Percentiles rank a stretch among this genome's conserved stretches.
Conservation (phyloP, 2,888 invertebrate species). For the Aricia artaxerxes region DNA sequence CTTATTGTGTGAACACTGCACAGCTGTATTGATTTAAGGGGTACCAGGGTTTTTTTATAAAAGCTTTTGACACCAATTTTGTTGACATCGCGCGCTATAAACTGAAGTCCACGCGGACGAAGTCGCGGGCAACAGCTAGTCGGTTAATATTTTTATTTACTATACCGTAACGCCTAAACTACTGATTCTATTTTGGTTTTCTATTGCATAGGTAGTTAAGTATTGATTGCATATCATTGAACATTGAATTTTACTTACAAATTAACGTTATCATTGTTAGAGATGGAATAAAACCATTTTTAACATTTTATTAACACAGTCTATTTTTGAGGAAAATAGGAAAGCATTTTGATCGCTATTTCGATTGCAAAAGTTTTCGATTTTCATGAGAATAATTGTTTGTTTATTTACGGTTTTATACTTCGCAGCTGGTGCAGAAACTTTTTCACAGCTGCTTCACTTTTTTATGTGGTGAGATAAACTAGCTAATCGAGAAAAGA, state of each 20-base stretch:
- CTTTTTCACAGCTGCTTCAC: neutral
- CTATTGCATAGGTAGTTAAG: too few relatives aligned
- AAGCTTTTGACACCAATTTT: too few relatives aligned
- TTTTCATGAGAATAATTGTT: neutral
- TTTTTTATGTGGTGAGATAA: neutral
- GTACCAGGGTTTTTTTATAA: too few relatives aligned
- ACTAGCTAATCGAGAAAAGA: neutral
- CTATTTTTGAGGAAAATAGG: neutral
- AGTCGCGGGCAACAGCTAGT: too few relatives aligned
- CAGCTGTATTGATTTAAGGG: too few relatives aligned
- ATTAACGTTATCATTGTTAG: neutral
- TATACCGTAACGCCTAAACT: too few relatives aligned
- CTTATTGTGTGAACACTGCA: too few relatives aligned
- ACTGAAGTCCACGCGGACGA: too few relatives aligned
- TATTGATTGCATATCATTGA: neutral
- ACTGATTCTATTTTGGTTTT: too few relatives aligned
- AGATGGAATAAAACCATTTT: neutral
- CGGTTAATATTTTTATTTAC: neutral
- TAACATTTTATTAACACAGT: neutral
- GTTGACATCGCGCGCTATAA: too few relatives aligned
- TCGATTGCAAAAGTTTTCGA: neutral
- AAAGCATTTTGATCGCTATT: neutral
- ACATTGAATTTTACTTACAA: neutral
- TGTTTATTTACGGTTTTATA: neutral
- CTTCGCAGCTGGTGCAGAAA: neutral